Conservation (phyloP, 2,888 invertebrate species). For the Allacma fusca region DNA sequence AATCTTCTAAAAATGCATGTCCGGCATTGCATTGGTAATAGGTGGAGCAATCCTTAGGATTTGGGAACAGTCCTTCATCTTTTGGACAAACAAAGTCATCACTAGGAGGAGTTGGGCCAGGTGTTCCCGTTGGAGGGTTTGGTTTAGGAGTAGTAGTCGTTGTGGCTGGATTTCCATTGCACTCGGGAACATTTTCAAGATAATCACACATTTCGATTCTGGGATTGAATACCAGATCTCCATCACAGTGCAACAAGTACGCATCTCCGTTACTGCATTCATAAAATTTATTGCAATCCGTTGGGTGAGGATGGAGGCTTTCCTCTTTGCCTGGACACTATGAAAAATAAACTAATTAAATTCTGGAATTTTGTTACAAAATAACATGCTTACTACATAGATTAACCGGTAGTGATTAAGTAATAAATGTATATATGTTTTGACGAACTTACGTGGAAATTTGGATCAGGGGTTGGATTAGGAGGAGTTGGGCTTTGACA, state of each 20-base stretch:
- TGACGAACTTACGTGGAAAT: too few relatives aligned
- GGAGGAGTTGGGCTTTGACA: too few relatives aligned
- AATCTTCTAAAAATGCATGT: background rate
- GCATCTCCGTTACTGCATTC: conserved; percentile 53
- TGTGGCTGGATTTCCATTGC: conserved; percentile 35
- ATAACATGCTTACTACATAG: too few relatives aligned
- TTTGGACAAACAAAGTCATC: conserved; percentile 48
- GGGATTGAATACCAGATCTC: conserved; percentile 52
- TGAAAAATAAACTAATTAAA: background rate
- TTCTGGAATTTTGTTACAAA: background rate
- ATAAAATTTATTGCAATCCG: conserved; percentile 54
- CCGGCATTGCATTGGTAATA: conserved; percentile 40
- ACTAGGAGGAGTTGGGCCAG: too few relatives aligned
- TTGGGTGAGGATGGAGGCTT: conserved; percentile 45
- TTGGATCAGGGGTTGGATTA: too few relatives aligned
- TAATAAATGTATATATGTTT: background rate
- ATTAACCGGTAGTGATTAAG: too few relatives aligned
- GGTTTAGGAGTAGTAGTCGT: too few relatives aligned
- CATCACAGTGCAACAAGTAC: conserved; percentile 48
- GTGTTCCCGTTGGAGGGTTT: too few relatives aligned
- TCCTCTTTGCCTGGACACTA: conserved; percentile 22
- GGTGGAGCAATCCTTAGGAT: conserved; percentile 31
- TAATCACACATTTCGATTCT: conserved; percentile 52
- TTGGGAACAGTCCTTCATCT: conserved; percentile 31
- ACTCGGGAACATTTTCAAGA: conserved; percentile 53